Evolutionary conservation across 2,113 vertebrate genomes (phyloP).

Genomic region (Sciurus niger): DNA sequence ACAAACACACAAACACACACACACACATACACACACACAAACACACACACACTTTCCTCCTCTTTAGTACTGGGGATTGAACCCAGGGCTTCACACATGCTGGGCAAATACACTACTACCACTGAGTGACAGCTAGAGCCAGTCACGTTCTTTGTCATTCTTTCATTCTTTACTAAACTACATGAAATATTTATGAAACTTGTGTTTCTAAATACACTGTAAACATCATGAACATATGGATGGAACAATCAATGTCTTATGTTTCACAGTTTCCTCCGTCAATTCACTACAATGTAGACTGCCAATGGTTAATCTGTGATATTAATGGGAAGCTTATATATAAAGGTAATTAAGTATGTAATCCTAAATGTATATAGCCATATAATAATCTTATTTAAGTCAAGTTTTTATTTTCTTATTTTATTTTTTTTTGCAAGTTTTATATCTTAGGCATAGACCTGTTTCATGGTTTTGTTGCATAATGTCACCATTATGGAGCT

Average conservation of each 20-base stretch:
- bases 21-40: neutral
- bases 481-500: neutral
- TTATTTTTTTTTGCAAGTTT: neutral
- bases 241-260: neutral
- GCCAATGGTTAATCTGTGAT: neutral
- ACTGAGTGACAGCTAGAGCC: neutral
- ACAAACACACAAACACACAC: neutral
- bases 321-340: neutral
- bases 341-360: neutral
- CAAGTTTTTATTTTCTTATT: neutral
- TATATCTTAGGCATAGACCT: neutral
- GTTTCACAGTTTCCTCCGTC: neutral
- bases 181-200: neutral
- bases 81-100: neutral
- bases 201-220: neutral
- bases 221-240: neutral
- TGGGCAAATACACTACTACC: neutral
- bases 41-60: neutral
- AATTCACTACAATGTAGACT: neutral
- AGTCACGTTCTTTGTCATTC: neutral
- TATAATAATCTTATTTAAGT: neutral
- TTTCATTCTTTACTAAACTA: constrained; percentile 32
- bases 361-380: neutral
- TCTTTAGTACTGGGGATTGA: neutral
- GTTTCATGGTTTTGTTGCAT: constrained; percentile 6